phyloP scores from a whole-genome alignment of 1,140 invertebrate genomes.

The Drosophila rufa region DNA sequence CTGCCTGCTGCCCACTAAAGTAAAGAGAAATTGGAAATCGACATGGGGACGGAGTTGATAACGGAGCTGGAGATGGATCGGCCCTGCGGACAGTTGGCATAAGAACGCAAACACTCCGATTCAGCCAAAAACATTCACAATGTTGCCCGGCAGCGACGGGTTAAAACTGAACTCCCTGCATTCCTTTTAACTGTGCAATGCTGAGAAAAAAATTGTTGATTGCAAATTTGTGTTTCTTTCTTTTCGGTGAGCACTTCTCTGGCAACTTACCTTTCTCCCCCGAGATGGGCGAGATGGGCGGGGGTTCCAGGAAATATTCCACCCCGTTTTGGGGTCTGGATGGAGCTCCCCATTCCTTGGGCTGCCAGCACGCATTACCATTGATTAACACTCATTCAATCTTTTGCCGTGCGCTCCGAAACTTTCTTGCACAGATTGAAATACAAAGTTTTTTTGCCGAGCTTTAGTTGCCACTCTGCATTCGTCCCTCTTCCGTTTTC shows the following conservation, averaged over 20 bases:
- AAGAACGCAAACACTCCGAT: conserved; percentile 2
- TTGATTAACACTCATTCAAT: conserved; percentile 80
- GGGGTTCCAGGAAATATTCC: background rate
- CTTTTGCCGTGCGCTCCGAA: conserved; percentile 60
- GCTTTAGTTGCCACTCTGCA: conserved; percentile 57
- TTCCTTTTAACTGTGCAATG: conserved; percentile 21
- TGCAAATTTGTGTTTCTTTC: conserved; percentile 74
- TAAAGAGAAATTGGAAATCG: conserved; percentile 13
- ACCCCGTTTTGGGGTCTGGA: conserved; percentile 1
- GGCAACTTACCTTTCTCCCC: conserved; percentile 45
- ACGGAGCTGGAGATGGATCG: background rate
- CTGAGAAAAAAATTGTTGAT: conserved; percentile 66
- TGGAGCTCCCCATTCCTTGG: conserved; percentile 6
- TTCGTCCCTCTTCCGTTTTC: conserved; percentile 49
- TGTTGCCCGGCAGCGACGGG: conserved; percentile 5
- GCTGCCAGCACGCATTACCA: conserved; percentile 76
- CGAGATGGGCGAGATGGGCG: background rate
- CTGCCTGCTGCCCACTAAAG: background rate
- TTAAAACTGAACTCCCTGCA: conserved; percentile 3
- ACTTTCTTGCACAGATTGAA: conserved; percentile 80
- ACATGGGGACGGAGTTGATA: no score
- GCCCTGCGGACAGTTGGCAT: conserved; percentile 33
- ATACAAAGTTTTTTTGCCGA: conserved; percentile 78
- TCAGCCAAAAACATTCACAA: conserved; percentile 21
- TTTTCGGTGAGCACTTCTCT: conserved; percentile 40